Base-by-base conservation (phyloP, 2,797 vertebrate species). In the Dendrocincla tyrannina region DNA sequence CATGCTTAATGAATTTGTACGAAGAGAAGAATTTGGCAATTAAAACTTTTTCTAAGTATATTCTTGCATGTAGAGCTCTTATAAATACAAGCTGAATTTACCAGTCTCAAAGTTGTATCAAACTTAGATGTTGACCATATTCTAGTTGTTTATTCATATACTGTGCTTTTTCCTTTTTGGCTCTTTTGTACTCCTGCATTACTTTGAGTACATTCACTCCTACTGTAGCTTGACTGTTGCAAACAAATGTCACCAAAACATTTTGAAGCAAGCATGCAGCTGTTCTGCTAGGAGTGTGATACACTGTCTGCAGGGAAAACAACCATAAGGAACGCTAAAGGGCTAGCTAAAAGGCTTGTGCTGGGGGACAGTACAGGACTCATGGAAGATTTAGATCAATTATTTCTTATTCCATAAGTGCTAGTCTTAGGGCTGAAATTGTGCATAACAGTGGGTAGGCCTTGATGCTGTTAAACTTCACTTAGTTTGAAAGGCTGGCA, bases 401-500 rank as follows among this genome's bases (percentile, higher is more conserved):
- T 83, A 89, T 90, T 74, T 79, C 47, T 85, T 50, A 7, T 91
- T 88, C 56, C 22, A 22, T 52, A 80, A 64, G 18, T 62, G 24
- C 20, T 68, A 67, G 15, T 87, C 44, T 83, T 91, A 68, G 5
- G 4, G 47, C 42, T 92, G 74, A 95, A 91, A 76, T 91, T 90
- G 42, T 3, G 8, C 72, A 24, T 87, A 85, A 76, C 85, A 91
- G 49, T 1, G 1, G 78, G 85, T 64, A 79, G 74, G 78, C 55
- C 55, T 95, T 47, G 69, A 24, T 64, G 70, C 35, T 83, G 64
- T 94, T 95, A 84, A 79, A 85, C 56, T 85, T 92, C 4, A 6
- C 76, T 93, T 94, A 90, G 55, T 81, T 89, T 85, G 64, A 39
- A 94, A 62, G 49, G 17, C 64, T 91, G 83, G 79, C 46, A 95